Evolutionary conservation across 2,113 vertebrate genomes (phyloP).

Genomic region (Panthera uncia): DNA sequence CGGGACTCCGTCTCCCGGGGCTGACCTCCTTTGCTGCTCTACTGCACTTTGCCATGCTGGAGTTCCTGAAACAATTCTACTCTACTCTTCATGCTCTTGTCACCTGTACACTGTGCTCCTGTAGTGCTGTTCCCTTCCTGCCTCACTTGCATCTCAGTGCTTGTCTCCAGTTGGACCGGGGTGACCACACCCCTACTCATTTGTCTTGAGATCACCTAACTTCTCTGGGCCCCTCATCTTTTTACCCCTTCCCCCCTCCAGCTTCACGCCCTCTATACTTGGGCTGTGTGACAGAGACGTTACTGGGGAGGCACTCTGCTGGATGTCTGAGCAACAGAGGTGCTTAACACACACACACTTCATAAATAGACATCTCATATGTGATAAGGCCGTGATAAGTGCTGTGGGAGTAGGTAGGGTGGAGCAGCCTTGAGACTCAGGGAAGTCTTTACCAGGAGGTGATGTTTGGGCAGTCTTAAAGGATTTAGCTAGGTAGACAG

Average conservation of each 20-base stretch:
- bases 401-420: not conserved
- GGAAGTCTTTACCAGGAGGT: not conserved
- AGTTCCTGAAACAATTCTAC: not conserved
- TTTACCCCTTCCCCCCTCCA: not conserved
- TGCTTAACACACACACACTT: not conserved
- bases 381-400: not conserved
- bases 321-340: not conserved
- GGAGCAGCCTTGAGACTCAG: not conserved
- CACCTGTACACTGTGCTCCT: not conserved
- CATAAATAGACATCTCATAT: not conserved
- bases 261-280: not conserved
- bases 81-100: not conserved
- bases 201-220: not conserved
- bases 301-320: not conserved
- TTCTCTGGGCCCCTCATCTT: not conserved
- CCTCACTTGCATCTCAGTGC: not conserved
- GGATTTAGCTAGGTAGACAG: slow-evolving; percentile 2
- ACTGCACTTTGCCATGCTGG: not conserved
- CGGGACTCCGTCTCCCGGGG: not conserved
- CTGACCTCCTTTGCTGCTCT: not conserved
- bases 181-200: not conserved
- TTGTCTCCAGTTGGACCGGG: not conserved
- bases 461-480: not conserved
- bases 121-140: not conserved
- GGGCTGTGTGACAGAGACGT: not conserved